These are phyloP conservation scores for Armadillidium nasatum DNA, from an alignment of 1,140 invertebrate genomes.

Conservation along the genomic window DNA sequence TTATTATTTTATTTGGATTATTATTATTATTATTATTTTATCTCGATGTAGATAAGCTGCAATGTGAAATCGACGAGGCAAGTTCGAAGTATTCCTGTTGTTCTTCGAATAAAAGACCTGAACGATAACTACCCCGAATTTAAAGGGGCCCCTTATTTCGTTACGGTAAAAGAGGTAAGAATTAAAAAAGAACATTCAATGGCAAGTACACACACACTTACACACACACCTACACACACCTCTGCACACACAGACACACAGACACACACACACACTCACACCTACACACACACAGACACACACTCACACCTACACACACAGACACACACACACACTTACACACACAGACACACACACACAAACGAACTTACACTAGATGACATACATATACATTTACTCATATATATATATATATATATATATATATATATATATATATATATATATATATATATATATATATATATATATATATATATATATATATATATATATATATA, in stretches of 20 bases:
- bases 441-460: constrained; percentile 12
- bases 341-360: constrained; percentile 2
- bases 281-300: no score
- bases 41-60: constrained; percentile 65
- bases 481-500: background rate
- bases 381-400: background rate
- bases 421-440: constrained; percentile 22
- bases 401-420: no score
- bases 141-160: constrained; percentile 68
- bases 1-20: background rate
- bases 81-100: constrained; percentile 74
- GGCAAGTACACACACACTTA: no score
- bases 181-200: background rate
- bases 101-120: constrained; percentile 81
- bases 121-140: constrained; percentile 69
- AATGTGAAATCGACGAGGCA: constrained; percentile 65
- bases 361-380: background rate
- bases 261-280: no score
- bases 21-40: constrained; percentile 22
- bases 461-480: constrained; percentile 10
- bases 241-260: no score
- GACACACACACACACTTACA: constrained; percentile 1
- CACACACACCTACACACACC: no score
- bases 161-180: constrained; percentile 77
- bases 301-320: background rate